Evolutionary conservation across 2,113 vertebrate genomes (phyloP), one percentile per base, ranked within the genome.

Genomic region (Naja naja): DNA sequence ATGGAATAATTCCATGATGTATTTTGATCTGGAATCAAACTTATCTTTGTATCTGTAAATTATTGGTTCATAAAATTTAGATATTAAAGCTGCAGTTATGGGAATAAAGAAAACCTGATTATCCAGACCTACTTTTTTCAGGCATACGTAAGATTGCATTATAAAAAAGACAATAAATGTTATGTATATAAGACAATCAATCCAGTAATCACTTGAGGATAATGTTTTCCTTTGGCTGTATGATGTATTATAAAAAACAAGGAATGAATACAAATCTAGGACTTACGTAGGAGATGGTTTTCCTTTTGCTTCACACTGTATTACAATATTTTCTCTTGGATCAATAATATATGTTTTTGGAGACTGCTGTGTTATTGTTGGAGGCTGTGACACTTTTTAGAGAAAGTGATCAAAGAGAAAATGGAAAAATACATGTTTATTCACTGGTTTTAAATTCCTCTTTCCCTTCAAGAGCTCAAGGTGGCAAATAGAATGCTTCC

Each of bases 311-410:
- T 99, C 99, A 96, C 99, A 99, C 87, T 98, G 98, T 97, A 99
- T 98, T 96, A 98, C 96, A 95, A 99, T 99, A 96, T 98, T 99
- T 97, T 99, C 99, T 90, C 99, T 98, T 49, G 99, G 99, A 96
- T 99, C 99, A 94, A 99, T 98, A 95, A 99, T 99, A 97, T 99
- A 99, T 97, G 99, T 98, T 98, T 99, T 99, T 94, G 99, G 98
- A 97, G 99, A 99, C n/a, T 99, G 99, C 74, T 98, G 98, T 94
- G 97, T 99, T 97, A 99, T 99, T 87, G 99, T 99, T 94, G 99
- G 99, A 90, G 99, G 99, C 93, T 99, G 99, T 0, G 97, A 98
- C 97, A 99, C 99, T 99, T 97, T 97, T 97, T 96, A 93, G 88
- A 95, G 90, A 97, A 97, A 74, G 93, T 69, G 87, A 90, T 69